phyloP scores from a whole-genome alignment of 2,113 vertebrate species.

The Hippopotamus amphibius region DNA sequence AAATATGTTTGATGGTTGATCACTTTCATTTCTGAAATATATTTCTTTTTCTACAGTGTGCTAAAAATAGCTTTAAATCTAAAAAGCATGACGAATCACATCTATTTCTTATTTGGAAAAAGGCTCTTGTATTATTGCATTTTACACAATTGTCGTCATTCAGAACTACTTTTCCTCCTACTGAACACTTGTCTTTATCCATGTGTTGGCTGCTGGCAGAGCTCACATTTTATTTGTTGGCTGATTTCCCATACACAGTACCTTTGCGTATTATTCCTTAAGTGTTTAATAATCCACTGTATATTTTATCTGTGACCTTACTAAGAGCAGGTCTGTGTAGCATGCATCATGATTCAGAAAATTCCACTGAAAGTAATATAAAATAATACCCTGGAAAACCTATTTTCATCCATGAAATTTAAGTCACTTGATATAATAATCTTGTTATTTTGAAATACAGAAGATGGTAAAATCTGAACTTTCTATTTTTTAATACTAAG shows the following conservation, averaged over 20 bases:
- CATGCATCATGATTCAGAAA: slow-evolving; percentile 24
- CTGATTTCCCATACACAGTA: neutral
- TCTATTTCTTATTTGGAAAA: slow-evolving; percentile 70
- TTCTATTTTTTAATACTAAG: slow-evolving; percentile 21
- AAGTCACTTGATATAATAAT: slow-evolving; percentile 38
- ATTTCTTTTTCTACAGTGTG: slow-evolving; percentile 59
- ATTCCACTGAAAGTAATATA: slow-evolving; percentile 10
- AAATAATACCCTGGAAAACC: slow-evolving; percentile 38
- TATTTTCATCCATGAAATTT: slow-evolving; percentile 13
- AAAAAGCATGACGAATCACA: slow-evolving; percentile 69
- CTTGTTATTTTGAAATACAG: neutral
- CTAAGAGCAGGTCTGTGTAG: neutral
- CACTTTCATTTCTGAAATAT: slow-evolving; percentile 64
- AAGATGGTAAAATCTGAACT: neutral
- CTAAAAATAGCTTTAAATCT: slow-evolving; percentile 61
- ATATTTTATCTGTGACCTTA: slow-evolving; percentile 64
- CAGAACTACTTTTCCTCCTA: slow-evolving; percentile 66
- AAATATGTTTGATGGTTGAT: slow-evolving; percentile 68
- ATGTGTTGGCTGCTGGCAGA: neutral
- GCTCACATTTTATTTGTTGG: slow-evolving; percentile 53
- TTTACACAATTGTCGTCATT: slow-evolving; percentile 68
- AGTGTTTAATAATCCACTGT: slow-evolving; percentile 55
- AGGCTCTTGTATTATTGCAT: slow-evolving; percentile 45
- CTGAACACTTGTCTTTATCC: slow-evolving; percentile 4
- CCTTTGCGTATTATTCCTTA: neutral